Base-by-base conservation (phyloP, 2,888 invertebrate genomes). In the Resseliella maxima region DNA sequence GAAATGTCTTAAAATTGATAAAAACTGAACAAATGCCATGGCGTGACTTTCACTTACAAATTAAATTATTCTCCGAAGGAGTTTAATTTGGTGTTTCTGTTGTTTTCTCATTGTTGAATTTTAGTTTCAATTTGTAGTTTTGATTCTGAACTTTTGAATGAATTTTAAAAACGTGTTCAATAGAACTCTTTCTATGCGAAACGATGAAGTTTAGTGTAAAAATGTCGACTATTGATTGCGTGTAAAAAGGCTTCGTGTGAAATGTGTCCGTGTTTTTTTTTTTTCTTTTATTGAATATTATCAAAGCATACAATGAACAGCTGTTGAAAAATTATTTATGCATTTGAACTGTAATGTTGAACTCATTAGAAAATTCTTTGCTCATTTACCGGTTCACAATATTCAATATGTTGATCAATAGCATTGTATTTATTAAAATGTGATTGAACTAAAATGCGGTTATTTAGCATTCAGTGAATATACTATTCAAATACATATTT, bases 221-320 rank as follows among this genome's bases (percentile, higher is more conserved):
- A n/a, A n/a, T n/a, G n/a, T n/a, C n/a, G n/a, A n/a, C n/a, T n/a
- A 50, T 59, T 59, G 59, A 59, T 59, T 59, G 59, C 59, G 59
- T 59, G 59, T 72, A 31, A 72, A 72, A 72, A 1, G 15, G n/a
- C 12, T 72, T 27, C 27, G 72, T 35, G n/a, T 72, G 72, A 72
- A 72, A 31, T 59, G n/a, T 59, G 59, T 59, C 15, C 50, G 8
- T 18, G 41, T 41, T 8, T 41, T 12, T 41, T 41, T 50, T 18
- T 18, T 2, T 50, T 24, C 59, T 3, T 24, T 3, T 2, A 31
- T 72, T 31, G n/a, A 72, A 72, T 50, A 18, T 21, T 12, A 50
- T 50, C 2, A 50, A 18, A 21, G 21, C 72, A 35, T 31, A 31
- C 31, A 72, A 72, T 18, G 72, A 72, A 72, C 72, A 72, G 35